phyloP scores from a whole-genome alignment of 2,888 invertebrate species.

The Saturnia pavonia region DNA sequence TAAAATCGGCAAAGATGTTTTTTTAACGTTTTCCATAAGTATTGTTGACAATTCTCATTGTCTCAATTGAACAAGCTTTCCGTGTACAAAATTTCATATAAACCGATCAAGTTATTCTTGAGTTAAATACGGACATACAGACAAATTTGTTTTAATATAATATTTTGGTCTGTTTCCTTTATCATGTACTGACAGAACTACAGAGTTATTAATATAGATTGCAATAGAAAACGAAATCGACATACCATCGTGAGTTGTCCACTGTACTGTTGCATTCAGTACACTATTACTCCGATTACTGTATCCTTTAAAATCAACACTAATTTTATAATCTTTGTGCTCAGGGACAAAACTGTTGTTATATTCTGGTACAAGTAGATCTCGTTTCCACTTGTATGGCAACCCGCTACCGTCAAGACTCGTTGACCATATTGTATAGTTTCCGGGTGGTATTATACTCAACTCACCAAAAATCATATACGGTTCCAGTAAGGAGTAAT shows the following conservation, averaged over 20 bases:
- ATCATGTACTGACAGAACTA: too few species aligned
- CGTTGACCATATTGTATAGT: slow-evolving; percentile 37
- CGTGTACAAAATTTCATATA: too few species aligned
- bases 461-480: slow-evolving; percentile 24
- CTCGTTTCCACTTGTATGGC: slow-evolving; percentile 27
- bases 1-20: too few species aligned
- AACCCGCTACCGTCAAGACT: slow-evolving; percentile 27
- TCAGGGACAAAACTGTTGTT: slow-evolving; percentile 20
- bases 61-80: too few species aligned
- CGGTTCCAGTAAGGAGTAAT: slow-evolving; percentile 29
- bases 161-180: too few species aligned
- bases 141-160: too few species aligned
- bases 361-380: slow-evolving; percentile 24
- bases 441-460: slow-evolving; percentile 15
- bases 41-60: too few species aligned
- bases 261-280: not conserved
- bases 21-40: too few species aligned
- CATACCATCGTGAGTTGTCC: not conserved
- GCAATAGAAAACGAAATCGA: not conserved
- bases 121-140: too few species aligned
- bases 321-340: slow-evolving; percentile 32
- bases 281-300: not conserved
- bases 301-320: slow-evolving; percentile 18
- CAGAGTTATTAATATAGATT: too few species aligned
- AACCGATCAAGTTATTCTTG: too few species aligned